Evolutionary conservation across 2,113 vertebrate species (phyloP), one percentile per base, ranked within the genome.

Genomic region (Chunga burmeisteri): DNA sequence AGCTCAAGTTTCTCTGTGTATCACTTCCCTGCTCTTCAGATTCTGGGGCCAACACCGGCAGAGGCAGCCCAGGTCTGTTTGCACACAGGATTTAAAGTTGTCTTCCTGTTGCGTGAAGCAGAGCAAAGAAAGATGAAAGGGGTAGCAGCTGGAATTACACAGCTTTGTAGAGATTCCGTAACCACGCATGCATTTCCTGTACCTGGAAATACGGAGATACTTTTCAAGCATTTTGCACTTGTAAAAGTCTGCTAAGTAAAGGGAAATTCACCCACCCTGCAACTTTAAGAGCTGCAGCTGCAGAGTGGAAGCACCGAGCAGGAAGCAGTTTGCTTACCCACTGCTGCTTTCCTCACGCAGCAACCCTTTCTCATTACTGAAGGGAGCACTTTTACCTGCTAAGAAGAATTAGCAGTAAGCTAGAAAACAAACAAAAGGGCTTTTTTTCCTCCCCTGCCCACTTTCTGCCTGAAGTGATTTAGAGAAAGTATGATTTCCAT

Each of bases 61-160:
- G 50, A 88, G 63, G 46, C 67, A 92, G 87, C 66, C 58, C 70
- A 61, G 72, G 63, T 78, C 68, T 88, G 65, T 94, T 95, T 92
- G 83, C 55, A 92, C 52, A 81, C 86, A 78, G 46, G 88, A 92
- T 82, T 74, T 26, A 78, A 78, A 81, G 86, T 46, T 84, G 80
- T 79, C 19, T 84, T 93, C 77, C 94, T 94, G 88, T 71, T 90
- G 73, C 13, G 5, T 0, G 2, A 77, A 73, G 65, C 38, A 79
- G 44, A 91, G 38, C 42, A 73, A 88, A 91, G 42, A 75, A 71
- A 88, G 74, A 91, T 23, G 30, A 91, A 92, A 92, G 44, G 40
- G 25, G 53, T 21, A 94, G 86, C 94, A 92, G 88, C 94, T 92
- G 94, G 66, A 92, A 67, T 70, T 47, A 61, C 68, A n/a, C 40